Percentiles rank a stretch among this genome's conserved stretches.
Evolutionary conservation across 2,797 vertebrate species (phyloP).

Genomic region (Pipistrellus pipistrellus): DNA sequence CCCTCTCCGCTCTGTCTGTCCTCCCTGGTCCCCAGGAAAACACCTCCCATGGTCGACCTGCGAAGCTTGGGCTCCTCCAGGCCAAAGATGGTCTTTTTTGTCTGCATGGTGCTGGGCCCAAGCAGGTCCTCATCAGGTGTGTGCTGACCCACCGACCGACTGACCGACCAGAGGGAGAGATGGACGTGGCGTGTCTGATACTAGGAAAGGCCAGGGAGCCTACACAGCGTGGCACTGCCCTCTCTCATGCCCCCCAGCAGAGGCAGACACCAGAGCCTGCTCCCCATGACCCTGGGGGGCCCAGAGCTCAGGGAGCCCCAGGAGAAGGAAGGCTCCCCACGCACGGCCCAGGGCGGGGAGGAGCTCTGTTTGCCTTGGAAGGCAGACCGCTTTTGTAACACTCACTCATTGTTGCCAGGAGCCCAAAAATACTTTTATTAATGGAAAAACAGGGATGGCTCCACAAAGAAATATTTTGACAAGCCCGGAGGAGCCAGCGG

Average conservation of each 20-base stretch:
- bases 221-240: no score
- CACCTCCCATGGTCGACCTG: rapidly evolving
- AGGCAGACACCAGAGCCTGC: rapidly evolving
- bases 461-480: conserved; percentile 86
- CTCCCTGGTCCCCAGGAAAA: background rate
- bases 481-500: conserved; percentile 82
- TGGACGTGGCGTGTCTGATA: rapidly evolving
- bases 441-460: conserved; percentile 88
- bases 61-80: no score
- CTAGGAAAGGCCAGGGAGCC: background rate
- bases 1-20: no score
- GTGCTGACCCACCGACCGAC: background rate
- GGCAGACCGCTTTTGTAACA: conserved; percentile 85
- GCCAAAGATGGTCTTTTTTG: background rate
- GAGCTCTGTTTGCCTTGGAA: conserved; percentile 89
- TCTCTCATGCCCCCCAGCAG: background rate
- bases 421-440: conserved; percentile 88
- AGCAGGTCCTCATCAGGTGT: background rate
- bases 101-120: background rate
- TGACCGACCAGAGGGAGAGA: no score
- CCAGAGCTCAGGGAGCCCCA: background rate
- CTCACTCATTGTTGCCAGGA: conserved; percentile 87
- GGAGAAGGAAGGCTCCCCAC: background rate
- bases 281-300: background rate
- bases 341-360: background rate